A percentile compares a stretch with the other conserved stretches of the same genome.
phyloP scores from a whole-genome alignment of 2,113 vertebrate species.

The Ceyx melanurus region DNA sequence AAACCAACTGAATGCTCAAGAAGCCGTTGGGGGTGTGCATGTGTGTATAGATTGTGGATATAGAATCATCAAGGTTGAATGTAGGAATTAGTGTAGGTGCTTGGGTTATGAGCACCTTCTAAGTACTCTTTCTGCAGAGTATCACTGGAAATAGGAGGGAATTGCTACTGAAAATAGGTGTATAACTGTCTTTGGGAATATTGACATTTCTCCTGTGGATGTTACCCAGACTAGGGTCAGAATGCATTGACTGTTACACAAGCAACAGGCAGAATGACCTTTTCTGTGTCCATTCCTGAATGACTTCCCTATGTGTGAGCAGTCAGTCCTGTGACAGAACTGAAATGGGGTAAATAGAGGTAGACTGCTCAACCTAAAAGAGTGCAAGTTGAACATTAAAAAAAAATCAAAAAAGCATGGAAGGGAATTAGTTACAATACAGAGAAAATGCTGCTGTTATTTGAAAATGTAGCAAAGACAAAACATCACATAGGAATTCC shows the following conservation, averaged over 20 bases:
- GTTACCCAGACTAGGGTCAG: not conserved
- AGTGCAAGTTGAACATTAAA: not conserved
- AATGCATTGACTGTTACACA: not conserved
- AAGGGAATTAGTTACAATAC: not conserved
- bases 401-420: not conserved
- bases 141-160: not conserved
- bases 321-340: not conserved
- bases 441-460: not conserved
- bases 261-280: not conserved
- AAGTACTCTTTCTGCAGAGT: not conserved
- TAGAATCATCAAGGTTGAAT: no score
- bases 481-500: not conserved
- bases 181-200: not conserved
- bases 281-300: not conserved
- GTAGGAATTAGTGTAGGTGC: not conserved
- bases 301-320: not conserved
- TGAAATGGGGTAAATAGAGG: not conserved
- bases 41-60: no score
- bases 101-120: not conserved
- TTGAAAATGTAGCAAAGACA: not conserved
- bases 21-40: not conserved
- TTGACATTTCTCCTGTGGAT: not conserved
- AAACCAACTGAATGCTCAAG: not conserved
- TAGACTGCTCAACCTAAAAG: not conserved
- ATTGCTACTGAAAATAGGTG: not conserved